Base-by-base conservation (phyloP, 2,888 invertebrate genomes). In the Clistopyga incitator region DNA sequence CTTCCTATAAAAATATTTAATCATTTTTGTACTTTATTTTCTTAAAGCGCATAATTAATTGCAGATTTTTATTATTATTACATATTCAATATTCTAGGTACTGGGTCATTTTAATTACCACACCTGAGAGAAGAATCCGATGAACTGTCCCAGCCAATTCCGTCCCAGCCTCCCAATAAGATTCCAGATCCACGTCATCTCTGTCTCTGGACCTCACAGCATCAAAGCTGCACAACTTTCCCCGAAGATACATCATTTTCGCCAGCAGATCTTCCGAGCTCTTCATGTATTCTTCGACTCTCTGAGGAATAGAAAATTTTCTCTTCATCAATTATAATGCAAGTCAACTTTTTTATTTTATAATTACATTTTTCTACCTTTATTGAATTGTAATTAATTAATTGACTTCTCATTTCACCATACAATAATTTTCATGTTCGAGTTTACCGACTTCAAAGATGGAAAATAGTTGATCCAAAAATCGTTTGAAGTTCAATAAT, bases 241-340 rank as follows among this genome's bases (percentile, higher is more conserved):
- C 94, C 86, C 95, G 94, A 67, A 96, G 93, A 87, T 95, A 94
- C 82, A 96, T 95, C 92, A 97, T 94, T 90, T 95, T 95, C 50
- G 94, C 93, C 38, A 95, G 91, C 0, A 95, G 95, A 56, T 94
- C 93, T 72, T 94, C 94, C 76, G 95, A 95, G 87, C 95, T 95
- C 83, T 94, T 94, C 86, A 94, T 94, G 90, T 96, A 97, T 88
- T 95, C 95, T 89, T 97, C 97, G 77, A 96, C 95, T 91, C 95
- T 95, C 96, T 97, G 91, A 13, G 86, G 82, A 76, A 23, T 82
- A 42, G 25, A 56, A 84, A 81, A 61, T 81, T 10, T 61, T 1
- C 18, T 65, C 1, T 10, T 56, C 6, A 18, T 52, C 29, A 45
- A 61, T 34, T 76, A 15, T n/a, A 15, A 1, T 47, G 47, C 3